Conservation (phyloP, 64 coral and sea anemone species). For the Orbicella faveolata region DNA sequence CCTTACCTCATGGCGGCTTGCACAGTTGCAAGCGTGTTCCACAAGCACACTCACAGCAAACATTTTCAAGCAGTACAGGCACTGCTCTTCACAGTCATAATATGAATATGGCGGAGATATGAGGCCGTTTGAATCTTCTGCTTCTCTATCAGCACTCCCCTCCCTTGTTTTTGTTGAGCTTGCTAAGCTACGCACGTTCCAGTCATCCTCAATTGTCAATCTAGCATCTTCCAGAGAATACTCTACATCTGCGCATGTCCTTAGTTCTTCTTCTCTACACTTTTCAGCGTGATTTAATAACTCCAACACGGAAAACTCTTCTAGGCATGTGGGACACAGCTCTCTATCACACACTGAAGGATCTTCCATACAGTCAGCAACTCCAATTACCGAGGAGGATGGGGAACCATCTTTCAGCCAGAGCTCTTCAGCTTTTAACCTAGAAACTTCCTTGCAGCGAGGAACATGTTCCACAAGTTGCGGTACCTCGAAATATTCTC, state of each 20-base stretch:
- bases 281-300: not conserved
- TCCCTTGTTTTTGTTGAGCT: not conserved
- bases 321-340: not conserved
- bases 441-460: not conserved
- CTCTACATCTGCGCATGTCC: not conserved
- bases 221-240: not conserved
- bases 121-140: not conserved
- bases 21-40: slow-evolving; percentile 32
- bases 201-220: not conserved
- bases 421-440: not conserved
- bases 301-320: slow-evolving; percentile 12
- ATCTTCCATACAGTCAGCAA: not conserved
- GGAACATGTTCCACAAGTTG: slow-evolving; percentile 15
- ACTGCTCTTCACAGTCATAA: slow-evolving; percentile 41
- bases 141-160: not conserved
- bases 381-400: too few species aligned
- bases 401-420: not conserved
- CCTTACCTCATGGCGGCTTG: not conserved
- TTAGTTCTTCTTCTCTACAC: not conserved
- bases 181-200: not conserved
- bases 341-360: not conserved
- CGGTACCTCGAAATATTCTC: not conserved
- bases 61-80: slow-evolving; percentile 46
- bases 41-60: slow-evolving; percentile 46
- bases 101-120: slow-evolving; percentile 33